phyloP scores from a whole-genome alignment of 2,888 invertebrate genomes.

The Blastobasis lacticolella region DNA sequence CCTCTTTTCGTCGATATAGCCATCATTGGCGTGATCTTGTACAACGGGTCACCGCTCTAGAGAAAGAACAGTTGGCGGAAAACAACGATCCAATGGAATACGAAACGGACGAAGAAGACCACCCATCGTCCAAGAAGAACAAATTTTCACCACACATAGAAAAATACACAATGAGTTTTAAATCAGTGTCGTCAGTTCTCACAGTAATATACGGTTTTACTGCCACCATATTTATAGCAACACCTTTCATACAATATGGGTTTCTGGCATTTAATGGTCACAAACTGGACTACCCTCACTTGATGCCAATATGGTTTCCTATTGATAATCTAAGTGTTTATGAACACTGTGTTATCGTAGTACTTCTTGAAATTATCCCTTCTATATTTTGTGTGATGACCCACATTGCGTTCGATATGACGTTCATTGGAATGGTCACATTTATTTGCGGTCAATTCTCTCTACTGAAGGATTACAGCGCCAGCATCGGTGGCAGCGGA shows the following conservation, averaged over 20 bases:
- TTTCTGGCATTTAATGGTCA: slow-evolving; percentile 19
- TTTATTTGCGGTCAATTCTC: slow-evolving; percentile 49
- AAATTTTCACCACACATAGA: slow-evolving; percentile 19
- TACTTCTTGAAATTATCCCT: slow-evolving; percentile 31
- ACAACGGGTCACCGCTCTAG: slow-evolving; percentile 26
- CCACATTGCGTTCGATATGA: slow-evolving; percentile 46
- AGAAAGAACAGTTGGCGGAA: slow-evolving; percentile 25
- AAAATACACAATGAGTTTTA: slow-evolving; percentile 33
- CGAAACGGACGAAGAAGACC: slow-evolving; percentile 26
- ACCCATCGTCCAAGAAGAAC: slow-evolving; percentile 10
- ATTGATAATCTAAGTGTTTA: slow-evolving; percentile 25
- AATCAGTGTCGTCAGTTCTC: slow-evolving; percentile 25
- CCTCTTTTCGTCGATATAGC: slow-evolving; percentile 26
- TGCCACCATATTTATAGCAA: slow-evolving; percentile 30
- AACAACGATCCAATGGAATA: slow-evolving; percentile 16
- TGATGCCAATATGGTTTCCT: slow-evolving; percentile 46
- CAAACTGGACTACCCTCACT: slow-evolving; percentile 33
- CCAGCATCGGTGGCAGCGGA: slow-evolving; percentile 40
- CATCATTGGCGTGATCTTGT: slow-evolving; percentile 34
- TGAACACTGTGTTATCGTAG: slow-evolving; percentile 31
- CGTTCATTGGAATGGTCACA: slow-evolving; percentile 45
- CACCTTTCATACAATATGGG: slow-evolving; percentile 44
- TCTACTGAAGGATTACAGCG: slow-evolving; percentile 32
- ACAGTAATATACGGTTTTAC: slow-evolving; percentile 38
- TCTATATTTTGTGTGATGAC: slow-evolving; percentile 39